These are phyloP conservation scores for Aplidium turbinatum DNA, from an alignment of 23 tunicate species.

Conservation along the genomic window DNA sequence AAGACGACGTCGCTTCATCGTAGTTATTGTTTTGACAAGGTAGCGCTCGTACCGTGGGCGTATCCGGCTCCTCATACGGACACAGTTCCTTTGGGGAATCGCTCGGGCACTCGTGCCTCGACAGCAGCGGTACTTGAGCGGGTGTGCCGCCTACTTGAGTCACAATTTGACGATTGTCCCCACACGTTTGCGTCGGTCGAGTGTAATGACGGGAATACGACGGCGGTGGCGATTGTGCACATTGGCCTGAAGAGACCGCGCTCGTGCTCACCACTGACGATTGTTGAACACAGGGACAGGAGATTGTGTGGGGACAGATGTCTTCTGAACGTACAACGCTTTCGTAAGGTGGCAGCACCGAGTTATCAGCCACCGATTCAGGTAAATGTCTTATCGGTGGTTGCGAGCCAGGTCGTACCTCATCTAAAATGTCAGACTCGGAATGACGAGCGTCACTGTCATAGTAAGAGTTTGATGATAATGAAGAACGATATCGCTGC, in stretches of 20 bases:
- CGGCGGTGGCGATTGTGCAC: constrained; percentile 84
- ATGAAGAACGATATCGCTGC: constrained; percentile 15
- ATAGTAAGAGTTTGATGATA: constrained; percentile 4
- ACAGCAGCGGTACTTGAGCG: background rate
- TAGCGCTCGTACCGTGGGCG: background rate
- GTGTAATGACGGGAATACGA: constrained; percentile 69
- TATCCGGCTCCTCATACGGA: background rate
- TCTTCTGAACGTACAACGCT: constrained; percentile 42
- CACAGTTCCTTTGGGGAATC: background rate
- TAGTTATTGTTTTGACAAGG: background rate
- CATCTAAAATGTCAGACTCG: constrained; percentile 27
- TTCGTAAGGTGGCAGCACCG: constrained; percentile 82
- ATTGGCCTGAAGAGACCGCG: constrained; percentile 14
- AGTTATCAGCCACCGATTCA: constrained; percentile 5
- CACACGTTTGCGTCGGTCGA: constrained; percentile 35
- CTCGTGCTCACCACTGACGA: no score
- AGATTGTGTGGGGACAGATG: background rate
- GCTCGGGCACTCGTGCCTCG: background rate
- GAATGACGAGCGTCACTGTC: constrained; percentile 34
- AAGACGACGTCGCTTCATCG: constrained; percentile 1
- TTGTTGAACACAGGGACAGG: constrained; percentile 40
- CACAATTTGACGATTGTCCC: background rate
- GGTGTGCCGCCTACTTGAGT: background rate
- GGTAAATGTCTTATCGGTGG: constrained; percentile 3
- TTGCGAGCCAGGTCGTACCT: background rate